phyloP scores from a whole-genome alignment of 2,888 invertebrate species.

The Papilio gigon region DNA sequence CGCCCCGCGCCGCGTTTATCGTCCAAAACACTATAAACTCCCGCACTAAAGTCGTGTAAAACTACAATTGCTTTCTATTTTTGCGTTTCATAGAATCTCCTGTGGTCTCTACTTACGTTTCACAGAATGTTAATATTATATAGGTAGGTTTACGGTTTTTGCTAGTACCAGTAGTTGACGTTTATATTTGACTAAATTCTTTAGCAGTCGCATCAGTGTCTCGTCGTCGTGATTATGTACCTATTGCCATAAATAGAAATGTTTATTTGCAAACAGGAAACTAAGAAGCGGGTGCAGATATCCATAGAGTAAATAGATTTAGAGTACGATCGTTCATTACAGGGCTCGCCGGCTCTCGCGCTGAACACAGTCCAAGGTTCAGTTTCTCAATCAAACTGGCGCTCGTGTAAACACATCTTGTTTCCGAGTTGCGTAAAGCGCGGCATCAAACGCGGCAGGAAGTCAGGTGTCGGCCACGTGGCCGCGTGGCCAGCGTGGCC shows the following conservation, averaged over 20 bases:
- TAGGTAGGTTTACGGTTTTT: background rate
- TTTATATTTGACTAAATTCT: no score
- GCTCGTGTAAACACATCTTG: slow-evolving; percentile 29
- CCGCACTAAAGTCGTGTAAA: slow-evolving; percentile 28
- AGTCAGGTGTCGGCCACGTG: slow-evolving; percentile 46
- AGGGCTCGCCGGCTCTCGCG: background rate
- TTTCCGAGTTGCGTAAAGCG: slow-evolving; percentile 40
- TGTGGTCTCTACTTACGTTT: background rate
- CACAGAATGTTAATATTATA: background rate
- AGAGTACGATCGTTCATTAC: slow-evolving; percentile 4
- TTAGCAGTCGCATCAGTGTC: no score
- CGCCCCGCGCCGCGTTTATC: slow-evolving; percentile 37
- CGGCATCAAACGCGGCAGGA: slow-evolving; percentile 44
- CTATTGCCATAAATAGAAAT: no score
- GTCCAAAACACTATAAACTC: slow-evolving; percentile 31
- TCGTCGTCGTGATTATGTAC: no score
- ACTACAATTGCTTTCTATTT: slow-evolving; percentile 23
- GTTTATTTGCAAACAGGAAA: background rate
- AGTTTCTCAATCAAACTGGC: slow-evolving; percentile 14
- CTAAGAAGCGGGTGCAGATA: background rate
- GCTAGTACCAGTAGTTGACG: no score
- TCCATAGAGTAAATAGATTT: background rate
- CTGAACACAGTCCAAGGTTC: slow-evolving; percentile 14
- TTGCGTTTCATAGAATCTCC: slow-evolving; percentile 19
- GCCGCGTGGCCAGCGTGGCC: slow-evolving; percentile 7